Percentiles rank a stretch among this genome's conserved stretches.
phyloP scores from a whole-genome alignment of 2,888 invertebrate genomes.

The Aphodius granarius region DNA sequence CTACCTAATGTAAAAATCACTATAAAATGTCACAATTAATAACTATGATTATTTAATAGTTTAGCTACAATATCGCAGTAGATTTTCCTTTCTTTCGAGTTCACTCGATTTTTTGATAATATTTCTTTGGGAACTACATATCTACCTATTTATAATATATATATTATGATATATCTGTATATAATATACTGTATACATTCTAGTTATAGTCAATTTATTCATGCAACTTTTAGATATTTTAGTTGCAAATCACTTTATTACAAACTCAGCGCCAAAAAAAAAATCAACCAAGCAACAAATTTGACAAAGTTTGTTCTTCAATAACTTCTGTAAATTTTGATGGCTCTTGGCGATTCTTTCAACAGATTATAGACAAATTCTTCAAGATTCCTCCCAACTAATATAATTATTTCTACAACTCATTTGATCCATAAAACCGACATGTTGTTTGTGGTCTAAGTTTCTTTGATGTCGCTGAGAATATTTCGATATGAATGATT shows the following conservation, averaged over 20 bases:
- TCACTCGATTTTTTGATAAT: conserved; percentile 30
- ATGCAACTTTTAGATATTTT: neutral
- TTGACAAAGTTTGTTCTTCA: no score
- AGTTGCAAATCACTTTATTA: neutral
- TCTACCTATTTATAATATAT: conserved; percentile 4
- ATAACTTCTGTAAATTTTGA: no score
- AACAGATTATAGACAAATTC: no score
- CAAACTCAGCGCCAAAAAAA: no score
- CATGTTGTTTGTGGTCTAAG: no score
- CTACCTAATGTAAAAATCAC: conserved; percentile 45
- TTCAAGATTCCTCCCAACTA: no score
- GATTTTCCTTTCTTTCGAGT: conserved; percentile 38
- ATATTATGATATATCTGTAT: conserved; percentile 14
- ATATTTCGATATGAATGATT: no score
- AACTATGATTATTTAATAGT: conserved; percentile 16
- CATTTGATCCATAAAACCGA: no score
- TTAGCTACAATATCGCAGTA: conserved; percentile 32
- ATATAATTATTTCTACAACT: no score
- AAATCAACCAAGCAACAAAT: no score
- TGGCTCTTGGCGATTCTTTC: no score
- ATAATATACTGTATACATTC: conserved; percentile 7
- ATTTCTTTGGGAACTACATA: conserved; percentile 23
- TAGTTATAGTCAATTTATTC: conserved; percentile 20
- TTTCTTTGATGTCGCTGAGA: no score
- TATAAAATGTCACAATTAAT: conserved; percentile 43